Percentiles rank a stretch among this genome's conserved stretches.
Evolutionary conservation across 2,888 invertebrate species (phyloP).

Genomic region (Seladonia tumulorum): DNA sequence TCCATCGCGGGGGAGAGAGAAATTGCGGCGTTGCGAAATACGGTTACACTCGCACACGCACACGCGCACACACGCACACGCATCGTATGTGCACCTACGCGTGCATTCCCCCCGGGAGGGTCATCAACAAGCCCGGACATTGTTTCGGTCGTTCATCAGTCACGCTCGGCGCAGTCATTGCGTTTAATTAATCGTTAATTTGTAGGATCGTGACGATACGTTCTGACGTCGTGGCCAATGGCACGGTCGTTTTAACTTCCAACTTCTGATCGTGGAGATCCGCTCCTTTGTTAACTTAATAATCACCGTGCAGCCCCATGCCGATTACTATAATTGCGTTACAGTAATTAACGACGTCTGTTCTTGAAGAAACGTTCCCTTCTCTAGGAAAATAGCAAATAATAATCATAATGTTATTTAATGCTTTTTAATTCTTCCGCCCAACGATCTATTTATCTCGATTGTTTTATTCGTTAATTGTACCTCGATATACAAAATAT

Average conservation of each 20-base stretch:
- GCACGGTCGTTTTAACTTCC: background rate
- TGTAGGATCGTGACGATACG: slow-evolving; percentile 34
- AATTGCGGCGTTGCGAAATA: slow-evolving; percentile 11
- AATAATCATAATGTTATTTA: too few relatives aligned
- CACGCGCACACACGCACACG: background rate
- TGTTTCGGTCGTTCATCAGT: slow-evolving; percentile 79
- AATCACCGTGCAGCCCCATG: background rate
- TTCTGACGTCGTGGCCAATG: slow-evolving; percentile 48
- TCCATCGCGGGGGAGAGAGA: slow-evolving; percentile 13
- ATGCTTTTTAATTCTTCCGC: background rate
- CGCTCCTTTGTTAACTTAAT: slow-evolving; percentile 5
- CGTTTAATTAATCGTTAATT: slow-evolving; percentile 81
- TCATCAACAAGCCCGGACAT: slow-evolving; percentile 73
- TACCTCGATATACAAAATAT: too few relatives aligned
- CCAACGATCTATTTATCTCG: background rate
- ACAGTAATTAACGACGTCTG: background rate
- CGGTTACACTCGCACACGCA: background rate
- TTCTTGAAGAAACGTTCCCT: background rate
- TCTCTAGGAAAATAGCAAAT: too few relatives aligned
- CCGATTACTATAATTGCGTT: background rate
- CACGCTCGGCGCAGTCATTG: slow-evolving; percentile 77
- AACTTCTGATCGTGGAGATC: background rate
- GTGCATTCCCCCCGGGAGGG: slow-evolving; percentile 58
- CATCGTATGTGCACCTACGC: slow-evolving; percentile 46
- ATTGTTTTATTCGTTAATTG: background rate